A percentile compares a stretch with the other conserved stretches of the same genome.
Evolutionary conservation across 2,888 invertebrate genomes (phyloP).

Genomic region (Sphinx pinastri): DNA sequence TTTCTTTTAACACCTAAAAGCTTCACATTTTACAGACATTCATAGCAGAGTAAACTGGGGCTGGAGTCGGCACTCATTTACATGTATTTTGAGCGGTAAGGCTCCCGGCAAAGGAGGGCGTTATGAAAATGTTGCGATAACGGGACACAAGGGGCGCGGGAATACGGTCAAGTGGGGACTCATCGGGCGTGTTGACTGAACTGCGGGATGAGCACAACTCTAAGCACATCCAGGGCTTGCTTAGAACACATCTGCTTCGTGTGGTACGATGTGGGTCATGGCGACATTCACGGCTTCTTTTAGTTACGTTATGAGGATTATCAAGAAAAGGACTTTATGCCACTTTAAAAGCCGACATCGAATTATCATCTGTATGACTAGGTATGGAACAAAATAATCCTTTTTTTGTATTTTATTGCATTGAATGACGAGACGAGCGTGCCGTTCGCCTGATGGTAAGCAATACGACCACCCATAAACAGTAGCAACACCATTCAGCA

Average conservation of each 20-base stretch:
- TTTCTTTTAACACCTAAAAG: slow-evolving; percentile 5
- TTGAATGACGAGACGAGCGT: too few relatives aligned
- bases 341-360: too few relatives aligned
- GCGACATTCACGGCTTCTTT: too few relatives aligned
- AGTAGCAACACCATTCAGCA: too few relatives aligned
- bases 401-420: too few relatives aligned
- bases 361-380: too few relatives aligned
- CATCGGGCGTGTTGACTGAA: slow-evolving; percentile 16
- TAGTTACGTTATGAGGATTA: too few relatives aligned
- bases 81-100: slow-evolving; percentile 17
- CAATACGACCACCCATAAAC: too few relatives aligned
- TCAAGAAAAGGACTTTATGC: too few relatives aligned
- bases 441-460: too few relatives aligned
- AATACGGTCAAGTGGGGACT: slow-evolving; percentile 25
- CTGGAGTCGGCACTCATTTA: slow-evolving; percentile 6
- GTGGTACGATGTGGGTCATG: not conserved
- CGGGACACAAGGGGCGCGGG: not conserved
- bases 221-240: not conserved
- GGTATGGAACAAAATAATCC: too few relatives aligned
- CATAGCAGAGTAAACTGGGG: slow-evolving; percentile 6
- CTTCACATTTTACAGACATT: not conserved
- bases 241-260: not conserved
- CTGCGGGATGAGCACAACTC: slow-evolving; percentile 3
- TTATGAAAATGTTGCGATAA: slow-evolving; percentile 19
- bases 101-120: slow-evolving; percentile 11